Percentiles rank a stretch among this genome's conserved stretches.
These are phyloP conservation scores for Burhinus bistriatus DNA, from an alignment of 2,113 vertebrate species.

Conservation along the genomic window DNA sequence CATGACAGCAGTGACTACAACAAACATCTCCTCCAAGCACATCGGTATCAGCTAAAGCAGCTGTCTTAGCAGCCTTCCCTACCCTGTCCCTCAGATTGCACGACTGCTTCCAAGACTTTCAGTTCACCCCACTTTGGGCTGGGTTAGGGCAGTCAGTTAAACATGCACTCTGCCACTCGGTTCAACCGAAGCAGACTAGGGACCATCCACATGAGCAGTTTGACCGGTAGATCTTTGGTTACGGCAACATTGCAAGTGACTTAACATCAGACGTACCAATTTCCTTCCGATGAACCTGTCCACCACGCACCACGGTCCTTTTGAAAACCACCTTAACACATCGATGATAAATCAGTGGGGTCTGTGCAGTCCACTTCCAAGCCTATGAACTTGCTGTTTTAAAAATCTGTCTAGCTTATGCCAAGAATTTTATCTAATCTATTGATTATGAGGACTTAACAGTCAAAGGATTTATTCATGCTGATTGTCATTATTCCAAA, in stretches of 20 bases:
- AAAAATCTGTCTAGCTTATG: neutral
- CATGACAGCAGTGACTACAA: neutral
- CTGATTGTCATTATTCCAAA: neutral
- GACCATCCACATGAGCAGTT: neutral
- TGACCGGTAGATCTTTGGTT: neutral
- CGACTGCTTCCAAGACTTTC: neutral
- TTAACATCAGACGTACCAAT: neutral
- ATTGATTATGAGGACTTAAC: neutral
- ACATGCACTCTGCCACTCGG: neutral
- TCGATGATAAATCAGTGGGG: accelerated
- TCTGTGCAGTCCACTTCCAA: neutral
- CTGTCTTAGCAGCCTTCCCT: neutral
- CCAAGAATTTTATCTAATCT: neutral
- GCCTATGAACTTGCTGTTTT: neutral
- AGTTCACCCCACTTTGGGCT: neutral
- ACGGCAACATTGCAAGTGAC: neutral
- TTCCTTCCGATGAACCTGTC: neutral
- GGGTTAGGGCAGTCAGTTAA: neutral
- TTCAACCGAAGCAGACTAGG: neutral
- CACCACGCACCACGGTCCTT: neutral
- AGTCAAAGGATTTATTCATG: neutral
- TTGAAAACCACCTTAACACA: neutral
- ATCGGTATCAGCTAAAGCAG: neutral
- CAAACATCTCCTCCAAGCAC: neutral
- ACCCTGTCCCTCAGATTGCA: neutral